phyloP scores from a whole-genome alignment of 2,888 invertebrate genomes.

The Philereme vetulata region DNA sequence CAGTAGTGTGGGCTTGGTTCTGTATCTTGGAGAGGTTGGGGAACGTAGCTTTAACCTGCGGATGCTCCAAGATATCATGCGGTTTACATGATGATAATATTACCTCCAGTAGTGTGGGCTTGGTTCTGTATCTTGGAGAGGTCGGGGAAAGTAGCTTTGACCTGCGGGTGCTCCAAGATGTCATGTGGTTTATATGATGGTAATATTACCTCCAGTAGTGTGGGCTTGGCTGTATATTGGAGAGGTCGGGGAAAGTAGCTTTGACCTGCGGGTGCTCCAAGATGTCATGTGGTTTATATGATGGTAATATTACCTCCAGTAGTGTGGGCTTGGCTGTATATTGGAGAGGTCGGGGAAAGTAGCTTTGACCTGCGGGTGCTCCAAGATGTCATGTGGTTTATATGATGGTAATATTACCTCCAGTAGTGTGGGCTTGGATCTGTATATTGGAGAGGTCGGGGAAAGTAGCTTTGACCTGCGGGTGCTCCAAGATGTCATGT shows the following conservation, averaged over 20 bases:
- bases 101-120: conserved; percentile 42
- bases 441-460: conserved; percentile 54
- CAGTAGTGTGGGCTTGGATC: conserved; percentile 45
- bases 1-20: conserved; percentile 45
- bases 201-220: conserved; percentile 36
- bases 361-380: conserved; percentile 53
- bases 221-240: conserved; percentile 52
- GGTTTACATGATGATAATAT: not conserved
- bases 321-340: conserved; percentile 52
- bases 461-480: conserved; percentile 52
- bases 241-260: conserved; percentile 53
- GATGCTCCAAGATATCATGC: conserved; percentile 61
- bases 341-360: conserved; percentile 52
- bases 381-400: conserved; percentile 55
- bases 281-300: conserved; percentile 50
- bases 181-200: conserved; percentile 45
- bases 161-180: conserved; percentile 55
- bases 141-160: conserved; percentile 54
- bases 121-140: conserved; percentile 53
- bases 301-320: conserved; percentile 32
- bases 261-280: conserved; percentile 56
- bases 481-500: conserved; percentile 62
- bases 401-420: conserved; percentile 28
- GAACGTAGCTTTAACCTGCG: conserved; percentile 52
- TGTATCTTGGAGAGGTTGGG: conserved; percentile 54